phyloP scores from a whole-genome alignment of 2,113 vertebrate genomes.

The Cricetomys ansorgei region DNA sequence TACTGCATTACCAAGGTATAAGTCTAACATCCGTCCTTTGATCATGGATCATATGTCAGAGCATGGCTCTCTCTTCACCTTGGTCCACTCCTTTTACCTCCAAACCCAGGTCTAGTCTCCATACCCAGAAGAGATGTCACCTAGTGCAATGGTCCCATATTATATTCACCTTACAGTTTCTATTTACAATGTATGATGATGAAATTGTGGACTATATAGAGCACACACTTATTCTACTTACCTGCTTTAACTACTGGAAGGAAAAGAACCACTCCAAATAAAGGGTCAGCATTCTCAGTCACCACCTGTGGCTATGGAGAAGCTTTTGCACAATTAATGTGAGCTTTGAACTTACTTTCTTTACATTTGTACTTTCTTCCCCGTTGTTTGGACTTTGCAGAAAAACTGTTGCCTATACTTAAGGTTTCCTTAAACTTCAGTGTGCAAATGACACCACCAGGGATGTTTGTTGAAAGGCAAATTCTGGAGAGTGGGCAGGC shows the following conservation, averaged over 20 bases:
- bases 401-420: not conserved
- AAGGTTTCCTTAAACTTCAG: not conserved
- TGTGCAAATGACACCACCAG: not conserved
- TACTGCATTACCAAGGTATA: not conserved
- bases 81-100: not conserved
- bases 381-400: not conserved
- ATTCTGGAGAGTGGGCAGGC: not conserved
- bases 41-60: not conserved
- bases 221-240: not conserved
- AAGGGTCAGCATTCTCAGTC: not conserved
- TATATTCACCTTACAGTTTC: not conserved
- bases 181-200: not conserved
- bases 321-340: not conserved
- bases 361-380: not conserved
- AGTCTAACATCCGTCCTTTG: not conserved
- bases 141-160: conserved; percentile 13
- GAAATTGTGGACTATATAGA: not conserved
- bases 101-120: not conserved
- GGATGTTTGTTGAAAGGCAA: conserved; percentile 29
- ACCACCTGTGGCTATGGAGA: not conserved
- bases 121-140: conserved; percentile 8
- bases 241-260: not conserved
- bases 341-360: not conserved
- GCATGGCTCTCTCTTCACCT: not conserved
- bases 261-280: not conserved